Evolutionary conservation across 2,797 vertebrate species (phyloP).

Genomic region (Microctenopoma lineatum): DNA sequence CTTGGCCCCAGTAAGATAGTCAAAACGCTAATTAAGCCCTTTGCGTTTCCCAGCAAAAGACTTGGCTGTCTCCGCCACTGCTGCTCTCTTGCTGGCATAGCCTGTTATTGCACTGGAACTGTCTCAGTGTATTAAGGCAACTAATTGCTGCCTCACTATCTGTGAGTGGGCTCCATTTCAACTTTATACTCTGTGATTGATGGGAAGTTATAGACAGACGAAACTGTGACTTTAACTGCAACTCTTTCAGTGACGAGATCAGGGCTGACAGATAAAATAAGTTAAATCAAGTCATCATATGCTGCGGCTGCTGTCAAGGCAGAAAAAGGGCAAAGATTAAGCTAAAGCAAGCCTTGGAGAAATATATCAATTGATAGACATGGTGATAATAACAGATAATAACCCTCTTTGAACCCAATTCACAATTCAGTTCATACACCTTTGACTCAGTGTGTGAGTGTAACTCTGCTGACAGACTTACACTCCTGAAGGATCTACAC

Average conservation of each 20-base stretch:
- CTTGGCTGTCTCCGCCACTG: conserved; percentile 24
- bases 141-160: conserved; percentile 51
- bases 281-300: conserved; percentile 55
- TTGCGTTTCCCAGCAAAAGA: conserved; percentile 44
- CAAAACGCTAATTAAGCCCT: conserved; percentile 71
- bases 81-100: conserved; percentile 43
- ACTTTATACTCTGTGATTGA: conserved; percentile 51
- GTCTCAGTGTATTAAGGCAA: conserved; percentile 56
- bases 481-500: conserved; percentile 5
- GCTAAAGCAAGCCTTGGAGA: conserved; percentile 28
- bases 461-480: background rate
- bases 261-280: conserved; percentile 49
- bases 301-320: conserved; percentile 11
- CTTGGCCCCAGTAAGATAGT: conserved; percentile 43
- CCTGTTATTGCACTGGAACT: conserved; percentile 60
- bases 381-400: conserved; percentile 40
- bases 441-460: conserved; percentile 6
- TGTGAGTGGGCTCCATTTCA: conserved; percentile 52
- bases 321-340: conserved; percentile 4
- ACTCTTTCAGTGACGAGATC: conserved; percentile 38
- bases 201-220: conserved; percentile 52
- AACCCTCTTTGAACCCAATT: conserved; percentile 46
- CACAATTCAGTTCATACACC: conserved; percentile 23
- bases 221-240: conserved; percentile 54
- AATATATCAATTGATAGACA: conserved; percentile 50